A percentile compares a stretch with the other conserved stretches of the same genome.
Evolutionary conservation across 2,113 vertebrate species (phyloP).

Genomic region (Ophthalmolycus amberensis): DNA sequence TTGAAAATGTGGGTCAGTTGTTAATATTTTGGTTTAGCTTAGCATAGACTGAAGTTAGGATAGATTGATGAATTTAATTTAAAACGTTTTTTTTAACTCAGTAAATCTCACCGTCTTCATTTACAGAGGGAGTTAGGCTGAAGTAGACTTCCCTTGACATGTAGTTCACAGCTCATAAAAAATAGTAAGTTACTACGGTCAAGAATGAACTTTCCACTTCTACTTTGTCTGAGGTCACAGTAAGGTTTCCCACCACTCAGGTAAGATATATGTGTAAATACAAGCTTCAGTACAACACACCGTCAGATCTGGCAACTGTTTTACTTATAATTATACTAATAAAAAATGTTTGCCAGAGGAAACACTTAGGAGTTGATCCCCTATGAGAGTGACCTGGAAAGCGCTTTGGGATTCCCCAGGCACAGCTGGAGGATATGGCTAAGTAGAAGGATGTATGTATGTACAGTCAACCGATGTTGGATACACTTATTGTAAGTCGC

Average conservation of each 20-base stretch:
- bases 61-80: no score
- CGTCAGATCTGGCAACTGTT: not conserved
- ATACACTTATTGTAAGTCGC: no score
- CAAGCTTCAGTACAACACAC: not conserved
- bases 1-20: no score
- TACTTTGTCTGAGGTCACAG: not conserved
- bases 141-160: no score
- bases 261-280: not conserved
- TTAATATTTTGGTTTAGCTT: no score
- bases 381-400: not conserved
- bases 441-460: accelerated
- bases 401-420: not conserved
- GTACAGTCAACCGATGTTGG: no score
- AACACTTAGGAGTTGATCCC: not conserved
- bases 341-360: not conserved
- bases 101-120: no score
- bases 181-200: not conserved
- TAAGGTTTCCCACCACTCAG: not conserved
- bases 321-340: not conserved
- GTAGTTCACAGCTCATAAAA: not conserved
- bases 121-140: no score
- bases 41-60: no score
- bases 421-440: not conserved
- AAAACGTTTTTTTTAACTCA: no score
- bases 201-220: not conserved